Percentiles rank a stretch among this genome's conserved stretches.
Conservation (phyloP, 2,113 vertebrate species). For the Propithecus coquereli region DNA sequence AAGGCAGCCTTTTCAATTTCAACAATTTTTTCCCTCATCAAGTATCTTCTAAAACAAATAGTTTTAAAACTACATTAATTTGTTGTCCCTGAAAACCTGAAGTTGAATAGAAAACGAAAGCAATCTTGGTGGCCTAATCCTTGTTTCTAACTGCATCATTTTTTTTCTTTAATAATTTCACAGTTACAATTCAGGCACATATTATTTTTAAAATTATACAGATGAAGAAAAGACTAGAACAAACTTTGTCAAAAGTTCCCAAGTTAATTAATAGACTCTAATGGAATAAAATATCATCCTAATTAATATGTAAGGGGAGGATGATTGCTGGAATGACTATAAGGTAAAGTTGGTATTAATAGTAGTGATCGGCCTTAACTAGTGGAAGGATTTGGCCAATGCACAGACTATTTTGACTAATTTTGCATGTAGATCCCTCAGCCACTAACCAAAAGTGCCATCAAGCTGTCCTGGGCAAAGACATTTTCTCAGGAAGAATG, state of each 20-base stretch:
- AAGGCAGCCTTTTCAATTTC: neutral
- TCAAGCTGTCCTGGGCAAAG: slow-evolving; percentile 84
- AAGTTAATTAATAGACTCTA: neutral
- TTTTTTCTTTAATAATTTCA: neutral
- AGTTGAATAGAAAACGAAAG: neutral
- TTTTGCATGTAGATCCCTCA: slow-evolving; percentile 91
- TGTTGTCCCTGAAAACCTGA: neutral
- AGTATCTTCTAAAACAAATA: neutral
- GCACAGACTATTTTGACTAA: slow-evolving; percentile 84
- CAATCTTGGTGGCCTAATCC: too few relatives aligned
- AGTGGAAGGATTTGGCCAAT: neutral
- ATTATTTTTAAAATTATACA: neutral
- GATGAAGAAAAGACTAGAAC: neutral
- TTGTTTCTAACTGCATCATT: neutral
- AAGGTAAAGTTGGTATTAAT: neutral
- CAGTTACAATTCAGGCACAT: neutral
- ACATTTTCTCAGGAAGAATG: slow-evolving; percentile 92
- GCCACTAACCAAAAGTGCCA: slow-evolving; percentile 85
- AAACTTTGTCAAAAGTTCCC: neutral
- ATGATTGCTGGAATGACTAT: neutral
- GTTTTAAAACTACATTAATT: neutral
- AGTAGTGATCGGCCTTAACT: neutral
- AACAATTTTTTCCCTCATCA: neutral
- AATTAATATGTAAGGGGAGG: neutral
- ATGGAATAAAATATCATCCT: neutral